Conservation (phyloP, 2,113 vertebrate genomes). For the Leptocoma aspasia region DNA sequence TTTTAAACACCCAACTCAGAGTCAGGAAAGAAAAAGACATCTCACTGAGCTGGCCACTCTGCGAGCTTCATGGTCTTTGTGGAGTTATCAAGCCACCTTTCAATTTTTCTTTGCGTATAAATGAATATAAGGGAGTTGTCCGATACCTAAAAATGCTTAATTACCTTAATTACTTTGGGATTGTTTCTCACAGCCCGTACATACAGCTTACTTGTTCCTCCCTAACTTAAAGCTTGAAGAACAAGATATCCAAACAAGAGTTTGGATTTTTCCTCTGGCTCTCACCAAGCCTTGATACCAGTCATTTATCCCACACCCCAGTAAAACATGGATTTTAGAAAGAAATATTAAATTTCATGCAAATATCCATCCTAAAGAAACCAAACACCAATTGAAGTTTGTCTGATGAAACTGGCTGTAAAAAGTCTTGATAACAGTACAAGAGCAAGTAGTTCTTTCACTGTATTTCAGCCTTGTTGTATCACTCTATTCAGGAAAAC, state of each 20-base stretch:
- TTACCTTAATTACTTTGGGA: not conserved
- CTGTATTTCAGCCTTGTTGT: not conserved
- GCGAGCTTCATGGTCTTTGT: not conserved
- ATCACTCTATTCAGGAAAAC: not conserved
- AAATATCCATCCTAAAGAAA: not conserved
- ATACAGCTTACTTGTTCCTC: not conserved
- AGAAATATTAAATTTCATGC: not conserved
- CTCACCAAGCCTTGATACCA: not conserved
- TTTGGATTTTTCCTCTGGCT: not conserved
- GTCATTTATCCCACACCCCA: not conserved
- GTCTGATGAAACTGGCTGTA: not conserved
- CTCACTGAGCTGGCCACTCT: not conserved
- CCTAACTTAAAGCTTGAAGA: constrained; percentile 11
- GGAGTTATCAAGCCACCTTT: not conserved
- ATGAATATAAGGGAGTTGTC: not conserved
- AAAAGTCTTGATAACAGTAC: not conserved
- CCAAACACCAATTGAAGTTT: not conserved
- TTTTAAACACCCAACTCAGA: not conserved
- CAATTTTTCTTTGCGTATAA: not conserved
- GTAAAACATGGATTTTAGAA: not conserved
- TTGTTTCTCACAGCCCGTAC: not conserved
- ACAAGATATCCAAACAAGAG: not conserved
- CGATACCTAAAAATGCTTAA: not conserved
- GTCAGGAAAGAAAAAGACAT: not conserved
- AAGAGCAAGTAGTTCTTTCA: not conserved